Evolutionary conservation across 2,113 vertebrate species (phyloP).

Genomic region (Ibidorhyncha struthersii): DNA sequence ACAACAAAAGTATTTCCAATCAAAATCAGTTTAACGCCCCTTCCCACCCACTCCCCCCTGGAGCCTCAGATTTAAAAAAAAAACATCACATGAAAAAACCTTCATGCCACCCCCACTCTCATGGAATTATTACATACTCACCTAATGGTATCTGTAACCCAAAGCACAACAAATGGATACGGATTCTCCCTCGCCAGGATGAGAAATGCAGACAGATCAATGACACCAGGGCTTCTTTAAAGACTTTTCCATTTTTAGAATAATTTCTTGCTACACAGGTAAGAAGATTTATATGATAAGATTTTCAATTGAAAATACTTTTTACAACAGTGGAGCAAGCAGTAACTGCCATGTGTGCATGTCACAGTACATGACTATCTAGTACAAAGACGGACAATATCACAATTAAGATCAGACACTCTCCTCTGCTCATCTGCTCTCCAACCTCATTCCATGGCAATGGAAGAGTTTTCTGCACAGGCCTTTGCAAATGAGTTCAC

Average conservation of each 20-base stretch:
- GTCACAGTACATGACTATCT: background rate
- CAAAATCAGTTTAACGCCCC: background rate
- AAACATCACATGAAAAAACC: background rate
- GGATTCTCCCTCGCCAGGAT: background rate
- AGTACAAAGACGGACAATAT: background rate
- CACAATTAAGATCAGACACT: background rate
- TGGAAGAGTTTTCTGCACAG: background rate
- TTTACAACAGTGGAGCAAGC: constrained; percentile 41
- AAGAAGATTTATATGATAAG: constrained; percentile 47
- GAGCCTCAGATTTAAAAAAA: background rate
- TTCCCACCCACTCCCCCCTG: background rate
- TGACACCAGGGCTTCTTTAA: background rate
- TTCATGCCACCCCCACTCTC: background rate
- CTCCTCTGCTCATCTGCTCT: background rate
- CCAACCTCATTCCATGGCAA: background rate
- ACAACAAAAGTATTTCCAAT: background rate
- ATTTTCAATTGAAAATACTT: constrained; percentile 43
- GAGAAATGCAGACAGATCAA: background rate
- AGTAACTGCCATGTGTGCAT: constrained; percentile 1
- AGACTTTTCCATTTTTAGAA: constrained; percentile 18
- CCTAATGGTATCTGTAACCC: background rate
- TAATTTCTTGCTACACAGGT: background rate
- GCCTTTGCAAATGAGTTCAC: background rate
- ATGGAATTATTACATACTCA: background rate
- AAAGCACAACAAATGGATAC: background rate